A percentile compares a stretch with the other conserved stretches of the same genome.
Conservation (phyloP, 2,888 invertebrate species). For the Brenthis hecate region DNA sequence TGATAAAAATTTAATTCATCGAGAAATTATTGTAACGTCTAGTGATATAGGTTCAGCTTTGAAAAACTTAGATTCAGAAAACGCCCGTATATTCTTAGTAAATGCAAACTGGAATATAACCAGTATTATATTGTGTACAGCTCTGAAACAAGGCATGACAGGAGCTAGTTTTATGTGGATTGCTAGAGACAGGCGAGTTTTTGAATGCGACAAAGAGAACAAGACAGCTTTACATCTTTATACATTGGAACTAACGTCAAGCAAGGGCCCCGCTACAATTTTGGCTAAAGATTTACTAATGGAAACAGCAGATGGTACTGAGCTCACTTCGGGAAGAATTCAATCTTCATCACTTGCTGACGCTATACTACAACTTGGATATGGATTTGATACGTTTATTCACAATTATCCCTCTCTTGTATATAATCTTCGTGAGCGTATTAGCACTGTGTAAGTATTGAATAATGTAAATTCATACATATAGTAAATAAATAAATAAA, state of each 20-base stretch:
- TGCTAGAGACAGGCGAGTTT: constrained; percentile 51
- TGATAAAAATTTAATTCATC: constrained; percentile 6
- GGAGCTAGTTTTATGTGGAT: constrained; percentile 52
- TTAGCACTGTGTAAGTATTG: constrained; percentile 17
- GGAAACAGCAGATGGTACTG: not conserved
- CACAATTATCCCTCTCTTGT: constrained; percentile 11
- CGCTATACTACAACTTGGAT: constrained; percentile 29
- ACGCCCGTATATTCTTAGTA: constrained; percentile 89
- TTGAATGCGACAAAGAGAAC: constrained; percentile 6
- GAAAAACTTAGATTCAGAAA: constrained; percentile 42
- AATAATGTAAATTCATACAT: not conserved
- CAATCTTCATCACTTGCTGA: constrained; percentile 26
- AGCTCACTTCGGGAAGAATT: not conserved
- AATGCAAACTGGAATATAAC: constrained; percentile 86
- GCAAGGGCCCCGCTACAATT: constrained; percentile 25
- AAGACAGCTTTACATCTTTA: constrained; percentile 35
- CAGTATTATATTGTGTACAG: constrained; percentile 86
- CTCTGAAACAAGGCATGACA: constrained; percentile 67
- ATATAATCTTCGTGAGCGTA: constrained; percentile 21
- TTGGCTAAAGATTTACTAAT: not conserved
- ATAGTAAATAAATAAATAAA: no score
- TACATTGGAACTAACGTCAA: constrained; percentile 45
- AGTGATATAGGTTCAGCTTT: constrained; percentile 31
- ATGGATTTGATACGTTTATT: constrained; percentile 26
- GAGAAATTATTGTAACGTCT: constrained; percentile 19